Base-by-base conservation (phyloP, 1,140 invertebrate species). In the Pomacea maculata region DNA sequence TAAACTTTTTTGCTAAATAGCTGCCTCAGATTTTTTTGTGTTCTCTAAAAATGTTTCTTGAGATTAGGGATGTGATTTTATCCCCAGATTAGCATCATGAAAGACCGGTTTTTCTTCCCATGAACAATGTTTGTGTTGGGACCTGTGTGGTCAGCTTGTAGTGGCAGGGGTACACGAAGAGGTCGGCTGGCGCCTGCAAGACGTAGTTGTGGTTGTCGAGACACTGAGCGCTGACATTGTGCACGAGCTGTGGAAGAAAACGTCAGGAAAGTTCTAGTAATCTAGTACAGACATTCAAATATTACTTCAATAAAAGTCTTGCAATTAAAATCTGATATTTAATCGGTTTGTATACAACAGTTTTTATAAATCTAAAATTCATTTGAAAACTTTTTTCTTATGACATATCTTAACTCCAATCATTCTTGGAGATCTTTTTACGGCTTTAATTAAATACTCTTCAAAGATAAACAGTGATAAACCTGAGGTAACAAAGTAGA, bases 171-270 rank as follows among this genome's bases (percentile, higher is more conserved):
- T 75, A 61, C 21, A 65, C 77, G 34, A 64, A 79, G 21, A 86
- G 64, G 15, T 76, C 64, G 14, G 78, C 71, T 19, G 70, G 57
- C 11, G 82, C 61, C 67, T 85, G 83, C 63, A 85, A 86, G 11
- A 84, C 70, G 68, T 84, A 83, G 10, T 81, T 78, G 64, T 84
- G n/a, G 78, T 86, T 85, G 75, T 85, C 85, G 17, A 85, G 71
- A 78, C 85, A 86, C 1, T 72, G 17, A 17, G 45, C 68, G 19
- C 52, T 57, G 12, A 19, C 21, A 29, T 80, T 70, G 76, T 86
- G 83, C 54, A 81, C 64, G 1, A 81, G 78, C 84, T 86, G 57
- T 29, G 64, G 64, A 64, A 65, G 68, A 80, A 78, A 15, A 68
- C 34, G 1, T 45, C 2, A 45, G 34, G 34, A 25, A 25, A 25